These are phyloP conservation scores for Melinaea menophilus DNA, from an alignment of 2,888 invertebrate species.

Conservation along the genomic window DNA sequence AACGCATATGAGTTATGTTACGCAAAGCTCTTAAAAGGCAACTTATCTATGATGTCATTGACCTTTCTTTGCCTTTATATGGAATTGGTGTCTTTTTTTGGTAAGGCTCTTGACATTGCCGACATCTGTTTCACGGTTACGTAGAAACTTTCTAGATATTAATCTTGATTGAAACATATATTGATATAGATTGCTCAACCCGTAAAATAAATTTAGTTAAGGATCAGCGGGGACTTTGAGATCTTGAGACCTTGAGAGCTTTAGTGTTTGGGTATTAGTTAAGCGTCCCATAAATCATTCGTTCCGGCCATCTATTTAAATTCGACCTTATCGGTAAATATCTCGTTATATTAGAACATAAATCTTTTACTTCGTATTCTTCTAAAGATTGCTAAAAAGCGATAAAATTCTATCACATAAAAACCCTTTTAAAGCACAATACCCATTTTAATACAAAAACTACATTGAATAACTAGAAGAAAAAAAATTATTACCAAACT, in stretches of 20 bases:
- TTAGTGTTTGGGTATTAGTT: conserved; percentile 27
- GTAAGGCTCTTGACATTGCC: conserved; percentile 70
- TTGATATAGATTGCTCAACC: conserved; percentile 35
- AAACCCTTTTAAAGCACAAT: too few species aligned
- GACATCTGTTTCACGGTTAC: conserved; percentile 50
- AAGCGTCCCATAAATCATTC: conserved; percentile 30
- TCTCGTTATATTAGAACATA: not conserved
- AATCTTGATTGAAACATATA: conserved; percentile 43
- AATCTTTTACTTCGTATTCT: not conserved
- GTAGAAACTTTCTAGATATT: conserved; percentile 40
- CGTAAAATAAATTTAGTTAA: conserved; percentile 40
- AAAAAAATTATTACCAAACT: conserved; percentile 9
- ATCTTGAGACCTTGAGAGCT: conserved; percentile 37
- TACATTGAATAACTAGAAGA: conserved; percentile 1
- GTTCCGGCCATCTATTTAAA: conserved; percentile 10
- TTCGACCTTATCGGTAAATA: not conserved
- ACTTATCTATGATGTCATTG: conserved; percentile 69
- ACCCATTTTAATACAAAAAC: too few species aligned
- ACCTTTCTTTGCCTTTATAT: conserved; percentile 57
- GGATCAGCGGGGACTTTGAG: conserved; percentile 43
- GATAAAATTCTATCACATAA: not conserved
- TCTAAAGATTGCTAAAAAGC: not conserved
- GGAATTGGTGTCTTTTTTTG: conserved; percentile 62
- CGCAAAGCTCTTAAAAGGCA: conserved; percentile 70
- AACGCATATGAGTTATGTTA: conserved; percentile 48